A percentile compares a stretch with the other conserved stretches of the same genome.
Conservation (phyloP, 2,888 invertebrate species). For the Watsonalla binaria region DNA sequence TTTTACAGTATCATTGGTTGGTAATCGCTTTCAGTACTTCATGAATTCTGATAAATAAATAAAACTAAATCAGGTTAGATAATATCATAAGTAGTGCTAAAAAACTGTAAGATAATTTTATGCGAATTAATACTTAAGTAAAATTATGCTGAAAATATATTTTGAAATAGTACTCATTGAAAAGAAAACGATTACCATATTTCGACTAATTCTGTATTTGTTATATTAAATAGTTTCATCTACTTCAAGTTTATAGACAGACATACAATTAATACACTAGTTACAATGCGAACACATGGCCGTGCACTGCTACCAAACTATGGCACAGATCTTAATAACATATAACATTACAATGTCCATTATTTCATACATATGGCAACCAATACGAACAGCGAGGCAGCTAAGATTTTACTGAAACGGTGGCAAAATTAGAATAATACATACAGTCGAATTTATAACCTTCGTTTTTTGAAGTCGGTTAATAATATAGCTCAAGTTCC, state of each 20-base stretch:
- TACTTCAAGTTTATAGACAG: constrained; percentile 67
- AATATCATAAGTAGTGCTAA: too few relatives aligned
- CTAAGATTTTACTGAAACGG: constrained; percentile 9
- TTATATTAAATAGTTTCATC: constrained; percentile 59
- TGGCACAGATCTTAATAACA: constrained; percentile 73
- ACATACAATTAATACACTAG: constrained; percentile 63
- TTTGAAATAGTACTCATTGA: constrained; percentile 2
- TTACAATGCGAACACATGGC: constrained; percentile 63
- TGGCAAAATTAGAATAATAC: too few relatives aligned
- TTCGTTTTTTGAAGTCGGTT: too few relatives aligned
- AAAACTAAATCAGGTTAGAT: too few relatives aligned
- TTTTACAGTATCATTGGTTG: not conserved
- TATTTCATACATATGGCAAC: constrained; percentile 38
- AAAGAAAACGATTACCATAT: constrained; percentile 22
- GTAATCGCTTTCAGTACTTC: constrained; percentile 8
- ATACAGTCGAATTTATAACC: too few relatives aligned
- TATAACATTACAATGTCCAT: constrained; percentile 48
- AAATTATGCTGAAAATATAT: too few relatives aligned
- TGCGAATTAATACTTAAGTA: too few relatives aligned
- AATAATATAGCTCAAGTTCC: too few relatives aligned
- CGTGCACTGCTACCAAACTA: constrained; percentile 68
- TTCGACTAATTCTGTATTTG: constrained; percentile 36
- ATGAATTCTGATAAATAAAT: too few relatives aligned
- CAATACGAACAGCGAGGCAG: constrained; percentile 10
- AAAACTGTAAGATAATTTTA: too few relatives aligned